phyloP scores from a whole-genome alignment of 2,113 vertebrate genomes.

The Eubucco bourcierii region DNA sequence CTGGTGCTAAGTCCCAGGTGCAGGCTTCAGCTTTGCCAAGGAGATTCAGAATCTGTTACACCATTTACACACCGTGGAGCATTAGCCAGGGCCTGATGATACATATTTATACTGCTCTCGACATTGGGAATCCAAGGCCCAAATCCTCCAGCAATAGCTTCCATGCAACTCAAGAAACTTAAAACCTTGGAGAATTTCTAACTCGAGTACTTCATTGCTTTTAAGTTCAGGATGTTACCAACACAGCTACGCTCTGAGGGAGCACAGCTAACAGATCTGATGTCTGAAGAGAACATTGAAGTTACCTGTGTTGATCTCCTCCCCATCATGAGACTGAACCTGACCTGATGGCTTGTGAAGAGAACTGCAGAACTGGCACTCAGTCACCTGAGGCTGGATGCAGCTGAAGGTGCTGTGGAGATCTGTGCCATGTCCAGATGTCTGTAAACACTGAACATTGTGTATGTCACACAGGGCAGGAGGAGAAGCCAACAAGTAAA shows the following conservation, averaged over 20 bases:
- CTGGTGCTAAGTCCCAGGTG: not conserved
- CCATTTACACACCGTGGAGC: not conserved
- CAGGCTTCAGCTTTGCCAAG: not conserved
- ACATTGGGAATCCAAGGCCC: not conserved
- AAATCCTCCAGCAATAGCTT: not conserved
- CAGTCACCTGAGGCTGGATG: not conserved
- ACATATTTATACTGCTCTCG: not conserved
- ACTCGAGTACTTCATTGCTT: not conserved
- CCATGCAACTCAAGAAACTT: not conserved
- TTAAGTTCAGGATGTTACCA: not conserved
- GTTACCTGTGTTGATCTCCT: not conserved
- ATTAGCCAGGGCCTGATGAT: not conserved
- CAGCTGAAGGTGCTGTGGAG: not conserved
- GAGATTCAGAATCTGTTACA: not conserved
- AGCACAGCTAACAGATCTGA: not conserved
- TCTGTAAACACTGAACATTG: not conserved
- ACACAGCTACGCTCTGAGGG: not conserved
- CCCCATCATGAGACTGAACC: not conserved
- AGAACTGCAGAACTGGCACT: not conserved
- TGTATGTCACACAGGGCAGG: not conserved
- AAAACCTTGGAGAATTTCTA: not conserved
- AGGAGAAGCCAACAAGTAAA: not conserved
- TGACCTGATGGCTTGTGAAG: accelerated
- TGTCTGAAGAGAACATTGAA: not conserved
- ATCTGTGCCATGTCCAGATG: not conserved